A percentile compares a stretch with the other conserved stretches of the same genome.
These are phyloP conservation scores for Crotophaga sulcirostris DNA, from an alignment of 2,113 vertebrate genomes.

Conservation along the genomic window DNA sequence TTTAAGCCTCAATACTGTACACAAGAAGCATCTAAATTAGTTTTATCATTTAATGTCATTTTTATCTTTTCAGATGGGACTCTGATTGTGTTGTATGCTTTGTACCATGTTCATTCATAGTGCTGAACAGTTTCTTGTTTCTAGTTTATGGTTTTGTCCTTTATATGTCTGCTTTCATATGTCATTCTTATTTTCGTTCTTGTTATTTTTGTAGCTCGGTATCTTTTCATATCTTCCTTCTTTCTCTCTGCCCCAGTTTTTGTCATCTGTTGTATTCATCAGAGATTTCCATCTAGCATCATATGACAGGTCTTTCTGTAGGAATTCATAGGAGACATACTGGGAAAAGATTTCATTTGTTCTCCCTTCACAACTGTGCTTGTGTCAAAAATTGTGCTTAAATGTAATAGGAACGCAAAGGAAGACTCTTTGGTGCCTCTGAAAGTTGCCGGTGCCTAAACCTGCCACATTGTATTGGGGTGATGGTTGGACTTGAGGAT, in stretches of 20 bases:
- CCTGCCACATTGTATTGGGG: neutral
- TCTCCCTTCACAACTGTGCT: neutral
- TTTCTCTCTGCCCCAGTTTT: neutral
- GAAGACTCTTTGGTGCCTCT: neutral
- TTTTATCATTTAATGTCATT: neutral
- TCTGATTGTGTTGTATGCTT: neutral
- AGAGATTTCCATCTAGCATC: neutral
- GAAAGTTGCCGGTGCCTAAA: neutral
- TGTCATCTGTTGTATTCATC: neutral
- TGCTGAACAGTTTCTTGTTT: neutral
- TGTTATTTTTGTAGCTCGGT: neutral
- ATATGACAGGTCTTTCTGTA: neutral
- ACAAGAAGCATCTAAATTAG: neutral
- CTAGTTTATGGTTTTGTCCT: neutral
- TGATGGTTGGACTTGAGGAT: no score
- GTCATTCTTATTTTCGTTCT: neutral
- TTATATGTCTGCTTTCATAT: neutral
- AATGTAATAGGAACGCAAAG: neutral
- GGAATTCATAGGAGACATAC: neutral
- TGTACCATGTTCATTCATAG: neutral
- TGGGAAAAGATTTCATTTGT: constrained; percentile 12
- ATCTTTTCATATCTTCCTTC: neutral
- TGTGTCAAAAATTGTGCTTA: neutral
- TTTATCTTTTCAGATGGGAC: neutral
- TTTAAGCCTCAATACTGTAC: neutral